phyloP scores from a whole-genome alignment of 1,140 invertebrate genomes.

The Luehdorfia chinensis region DNA sequence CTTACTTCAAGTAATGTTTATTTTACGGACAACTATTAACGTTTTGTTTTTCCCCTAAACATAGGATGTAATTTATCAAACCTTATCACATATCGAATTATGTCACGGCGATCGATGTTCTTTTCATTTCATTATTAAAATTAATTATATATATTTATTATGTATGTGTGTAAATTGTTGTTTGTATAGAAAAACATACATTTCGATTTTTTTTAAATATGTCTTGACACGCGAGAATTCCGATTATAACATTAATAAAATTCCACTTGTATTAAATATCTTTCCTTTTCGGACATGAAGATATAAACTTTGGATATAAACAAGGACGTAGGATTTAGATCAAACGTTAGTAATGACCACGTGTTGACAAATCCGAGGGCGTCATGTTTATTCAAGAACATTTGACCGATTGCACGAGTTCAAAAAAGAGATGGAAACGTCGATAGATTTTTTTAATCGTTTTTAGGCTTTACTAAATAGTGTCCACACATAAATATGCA shows the following conservation, averaged over 20 bases:
- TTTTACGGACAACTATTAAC: conserved; percentile 1
- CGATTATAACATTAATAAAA: too few relatives aligned
- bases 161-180: too few relatives aligned
- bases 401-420: conserved; percentile 53
- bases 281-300: too few relatives aligned
- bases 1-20: background rate
- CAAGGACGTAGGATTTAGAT: conserved; percentile 12
- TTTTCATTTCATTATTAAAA: too few relatives aligned
- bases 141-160: too few relatives aligned
- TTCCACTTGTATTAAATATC: too few relatives aligned
- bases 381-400: conserved; percentile 37
- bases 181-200: too few relatives aligned
- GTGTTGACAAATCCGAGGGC: conserved; percentile 54
- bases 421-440: conserved; percentile 25
- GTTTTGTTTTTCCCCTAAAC: background rate
- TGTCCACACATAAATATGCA: too few relatives aligned
- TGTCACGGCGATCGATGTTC: conserved; percentile 40
- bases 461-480: too few relatives aligned
- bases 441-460: too few relatives aligned
- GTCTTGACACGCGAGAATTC: too few relatives aligned
- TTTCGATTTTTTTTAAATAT: too few relatives aligned
- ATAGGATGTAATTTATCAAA: conserved; percentile 24
- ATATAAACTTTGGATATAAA: conserved; percentile 12
- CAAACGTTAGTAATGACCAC: conserved; percentile 31
- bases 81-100: conserved; percentile 43